These are phyloP conservation scores for Drosophila dives DNA, from an alignment of 2,888 invertebrate species.

Conservation along the genomic window DNA sequence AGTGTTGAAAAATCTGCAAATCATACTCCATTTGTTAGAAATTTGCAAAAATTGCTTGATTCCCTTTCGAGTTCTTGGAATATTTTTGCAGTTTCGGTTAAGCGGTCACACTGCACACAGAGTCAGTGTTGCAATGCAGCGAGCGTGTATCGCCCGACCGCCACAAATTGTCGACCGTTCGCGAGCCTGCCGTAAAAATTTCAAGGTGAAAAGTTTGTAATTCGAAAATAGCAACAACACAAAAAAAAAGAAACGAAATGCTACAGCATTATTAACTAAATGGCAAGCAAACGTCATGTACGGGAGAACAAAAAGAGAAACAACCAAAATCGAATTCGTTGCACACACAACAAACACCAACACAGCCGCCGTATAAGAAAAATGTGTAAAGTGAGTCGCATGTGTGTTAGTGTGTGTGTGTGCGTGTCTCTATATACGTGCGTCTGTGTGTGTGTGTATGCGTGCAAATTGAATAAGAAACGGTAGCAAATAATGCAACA, in stretches of 20 bases:
- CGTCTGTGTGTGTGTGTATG: constrained; percentile 50
- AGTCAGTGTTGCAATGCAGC: constrained; percentile 52
- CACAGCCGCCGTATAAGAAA: constrained; percentile 40
- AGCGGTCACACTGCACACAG: constrained; percentile 41
- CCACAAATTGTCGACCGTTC: constrained; percentile 62
- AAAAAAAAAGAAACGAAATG: constrained; percentile 13
- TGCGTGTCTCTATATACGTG: constrained; percentile 50
- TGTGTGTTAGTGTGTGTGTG: constrained; percentile 51
- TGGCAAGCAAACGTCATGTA: constrained; percentile 44
- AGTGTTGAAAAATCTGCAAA: constrained; percentile 14
- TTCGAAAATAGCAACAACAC: constrained; percentile 67
- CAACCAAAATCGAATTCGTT: constrained; percentile 25
- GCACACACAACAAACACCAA: constrained; percentile 40
- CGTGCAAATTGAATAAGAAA: constrained; percentile 78
- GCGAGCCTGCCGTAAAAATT: constrained; percentile 70
- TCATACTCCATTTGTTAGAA: neutral
- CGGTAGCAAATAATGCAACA: constrained; percentile 66
- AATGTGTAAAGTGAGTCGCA: constrained; percentile 73
- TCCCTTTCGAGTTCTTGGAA: neutral
- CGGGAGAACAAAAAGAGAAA: constrained; percentile 8
- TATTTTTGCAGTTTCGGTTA: constrained; percentile 22
- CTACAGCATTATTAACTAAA: constrained; percentile 41
- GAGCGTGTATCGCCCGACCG: constrained; percentile 57
- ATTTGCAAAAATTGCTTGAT: neutral
- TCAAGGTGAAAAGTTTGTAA: constrained; percentile 75